phyloP scores from a whole-genome alignment of 1,140 invertebrate species.

The Halotydeus destructor region DNA sequence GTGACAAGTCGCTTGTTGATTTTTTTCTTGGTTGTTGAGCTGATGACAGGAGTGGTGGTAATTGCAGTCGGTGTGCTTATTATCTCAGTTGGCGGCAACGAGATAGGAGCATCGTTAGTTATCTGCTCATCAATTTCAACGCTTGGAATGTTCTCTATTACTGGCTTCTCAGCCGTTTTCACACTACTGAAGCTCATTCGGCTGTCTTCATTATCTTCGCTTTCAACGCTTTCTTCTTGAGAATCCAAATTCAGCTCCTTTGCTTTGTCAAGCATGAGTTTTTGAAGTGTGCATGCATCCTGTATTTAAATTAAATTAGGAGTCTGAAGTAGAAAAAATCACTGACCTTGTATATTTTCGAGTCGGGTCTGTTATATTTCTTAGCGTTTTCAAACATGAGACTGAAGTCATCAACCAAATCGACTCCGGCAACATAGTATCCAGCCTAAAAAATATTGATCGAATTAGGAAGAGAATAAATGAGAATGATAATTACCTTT shows the following conservation, averaged over 20 bases:
- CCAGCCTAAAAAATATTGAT: too few relatives aligned
- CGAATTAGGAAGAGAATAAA: constrained; percentile 19
- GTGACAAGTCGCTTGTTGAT: constrained; percentile 62
- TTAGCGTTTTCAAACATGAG: constrained; percentile 98
- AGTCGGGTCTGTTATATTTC: constrained; percentile 71
- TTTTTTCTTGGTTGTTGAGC: constrained; percentile 9
- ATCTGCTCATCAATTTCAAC: constrained; percentile 24
- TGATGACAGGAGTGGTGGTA: constrained; percentile 8
- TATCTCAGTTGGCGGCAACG: constrained; percentile 25
- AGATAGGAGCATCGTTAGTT: too few relatives aligned
- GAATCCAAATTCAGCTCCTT: constrained; percentile 4
- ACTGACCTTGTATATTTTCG: constrained; percentile 56
- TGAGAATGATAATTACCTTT: constrained; percentile 31
- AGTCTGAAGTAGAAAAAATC: background rate
- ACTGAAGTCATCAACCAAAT: constrained; percentile 82
- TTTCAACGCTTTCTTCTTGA: constrained; percentile 3
- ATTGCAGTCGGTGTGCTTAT: constrained; percentile 22
- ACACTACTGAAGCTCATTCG: constrained; percentile 9
- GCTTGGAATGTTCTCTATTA: constrained; percentile 39
- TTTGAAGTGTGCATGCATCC: constrained; percentile 8
- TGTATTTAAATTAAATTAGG: background rate
- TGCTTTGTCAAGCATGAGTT: constrained; percentile 5
- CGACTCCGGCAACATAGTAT: constrained; percentile 60
- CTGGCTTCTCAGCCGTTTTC: constrained; percentile 19
- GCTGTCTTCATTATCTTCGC: constrained; percentile 7